A percentile compares a stretch with the other conserved stretches of the same genome.
These are phyloP conservation scores for Eucidaris tribuloides DNA, from an alignment of 35 echinoderm and acorn worm species.

Conservation along the genomic window DNA sequence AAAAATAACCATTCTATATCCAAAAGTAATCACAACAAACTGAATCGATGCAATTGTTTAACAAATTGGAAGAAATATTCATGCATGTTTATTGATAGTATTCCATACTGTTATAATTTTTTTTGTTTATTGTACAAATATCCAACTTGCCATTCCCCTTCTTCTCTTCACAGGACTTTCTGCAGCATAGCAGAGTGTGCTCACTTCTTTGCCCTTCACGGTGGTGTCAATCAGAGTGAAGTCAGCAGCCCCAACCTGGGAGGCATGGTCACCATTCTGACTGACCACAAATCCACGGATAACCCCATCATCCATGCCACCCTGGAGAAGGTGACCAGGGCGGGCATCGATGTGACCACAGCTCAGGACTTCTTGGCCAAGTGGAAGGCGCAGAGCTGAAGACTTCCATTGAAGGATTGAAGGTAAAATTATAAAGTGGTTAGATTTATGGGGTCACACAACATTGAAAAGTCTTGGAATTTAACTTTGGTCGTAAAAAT, in stretches of 20 bases:
- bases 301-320: not conserved
- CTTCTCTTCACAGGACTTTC: conserved; percentile 6
- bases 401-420: not conserved
- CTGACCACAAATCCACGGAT: not conserved
- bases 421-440: too few relatives aligned
- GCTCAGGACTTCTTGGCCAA: not conserved
- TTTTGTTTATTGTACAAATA: not conserved
- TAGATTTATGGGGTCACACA: too few relatives aligned
- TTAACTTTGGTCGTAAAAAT: too few relatives aligned
- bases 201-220: conserved; percentile 21
- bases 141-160: not conserved
- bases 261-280: conserved; percentile 15
- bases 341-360: not conserved
- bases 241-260: not conserved
- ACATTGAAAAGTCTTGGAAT: too few relatives aligned
- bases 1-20: too few relatives aligned
- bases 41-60: too few relatives aligned
- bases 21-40: too few relatives aligned
- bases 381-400: conserved; percentile 3
- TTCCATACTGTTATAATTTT: too few relatives aligned
- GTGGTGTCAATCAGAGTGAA: not conserved
- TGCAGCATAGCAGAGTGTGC: conserved; percentile 27
- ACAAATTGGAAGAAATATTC: too few relatives aligned
- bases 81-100: too few relatives aligned
- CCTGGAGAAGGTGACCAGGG: not conserved